Conservation (phyloP, 2,888 invertebrate genomes). For the Dasysyrphus albostriatus region DNA sequence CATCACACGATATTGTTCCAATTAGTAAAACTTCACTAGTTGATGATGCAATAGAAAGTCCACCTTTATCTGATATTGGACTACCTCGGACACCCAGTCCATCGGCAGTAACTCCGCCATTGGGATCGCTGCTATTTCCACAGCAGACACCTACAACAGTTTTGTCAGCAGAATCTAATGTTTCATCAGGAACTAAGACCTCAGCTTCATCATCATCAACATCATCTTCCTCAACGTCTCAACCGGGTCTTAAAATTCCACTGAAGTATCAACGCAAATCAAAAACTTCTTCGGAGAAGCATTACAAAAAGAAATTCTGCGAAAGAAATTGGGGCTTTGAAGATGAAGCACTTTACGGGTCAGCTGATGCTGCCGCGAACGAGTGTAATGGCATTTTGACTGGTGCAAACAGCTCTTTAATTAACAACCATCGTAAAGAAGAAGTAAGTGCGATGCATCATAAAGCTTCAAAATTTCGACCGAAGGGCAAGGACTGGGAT, state of each 20-base stretch:
- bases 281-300: conserved; percentile 85
- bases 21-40: conserved; percentile 83
- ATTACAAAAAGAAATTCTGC: conserved; percentile 94
- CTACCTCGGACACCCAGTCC: conserved; percentile 83
- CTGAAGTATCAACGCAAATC: conserved; percentile 87
- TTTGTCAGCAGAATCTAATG: conserved; percentile 24
- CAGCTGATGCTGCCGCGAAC: conserved; percentile 55
- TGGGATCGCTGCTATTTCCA: conserved; percentile 67
- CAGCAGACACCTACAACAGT: conserved; percentile 45
- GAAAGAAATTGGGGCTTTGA: conserved; percentile 88
- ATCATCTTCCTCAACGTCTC: conserved; percentile 76
- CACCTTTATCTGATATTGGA: conserved; percentile 84
- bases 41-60: conserved; percentile 84
- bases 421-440: conserved; percentile 68
- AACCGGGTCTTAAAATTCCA: conserved; percentile 84
- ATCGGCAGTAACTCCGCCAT: conserved; percentile 81
- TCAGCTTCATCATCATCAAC: conserved; percentile 30
- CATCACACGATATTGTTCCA: conserved; percentile 81
- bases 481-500: conserved; percentile 90
- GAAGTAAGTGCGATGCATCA: conserved; percentile 81
- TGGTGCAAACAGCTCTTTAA: conserved; percentile 49
- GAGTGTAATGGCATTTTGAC: conserved; percentile 59
- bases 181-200: conserved; percentile 36
- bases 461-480: conserved; percentile 87
- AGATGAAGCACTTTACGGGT: conserved; percentile 78